Evolutionary conservation across 1,140 invertebrate genomes (phyloP), one percentile per base, ranked within the genome.

Genomic region (Neuroterus valhalla): DNA sequence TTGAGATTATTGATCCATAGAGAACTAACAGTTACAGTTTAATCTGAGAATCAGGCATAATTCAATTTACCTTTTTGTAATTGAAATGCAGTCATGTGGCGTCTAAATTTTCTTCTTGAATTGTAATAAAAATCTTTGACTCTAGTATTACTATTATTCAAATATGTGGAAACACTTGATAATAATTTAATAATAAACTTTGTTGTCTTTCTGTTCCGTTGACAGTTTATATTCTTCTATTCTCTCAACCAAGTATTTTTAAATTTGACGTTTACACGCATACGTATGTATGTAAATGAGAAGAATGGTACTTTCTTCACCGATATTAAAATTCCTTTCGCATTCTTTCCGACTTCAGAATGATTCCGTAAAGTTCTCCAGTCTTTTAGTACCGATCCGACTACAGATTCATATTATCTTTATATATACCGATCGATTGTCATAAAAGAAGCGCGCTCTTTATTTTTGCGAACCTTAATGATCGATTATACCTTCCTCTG

Each of bases 261-360:
- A 77, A 72, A 79, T 77, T 79, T 79, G 69, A 52, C 72, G 26
- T 31, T 43, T 14, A 50, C 48, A 43, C 62, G 44, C 23, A 71
- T 66, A 66, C 52, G 74, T 76, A 77, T 26, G 12, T 52, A 52
- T 5, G 23, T 55, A 62, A n/a, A 17, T 62, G 31, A 15, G 23
- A 31, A 14, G 31, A 62, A 23, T 38, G 14, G 26, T 15, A 62
- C 21, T 62, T 76, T 79, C 74, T 77, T 42, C 71, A 52, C 69
- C 66, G 72, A 79, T 79, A 79, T 79, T 79, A 79, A 79, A 79
- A 79, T 74, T 79, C 76, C 71, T 77, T 66, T 52, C 42, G 66
- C 50, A 46, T 74, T 74, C 72, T 70, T 76, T 48, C 46, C 43
- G 21, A 15, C 70, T 73, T 42, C 46, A 48, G 21, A 15, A 38